These are phyloP conservation scores for Erebia ligea DNA, from an alignment of 2,888 invertebrate species.

Conservation along the genomic window DNA sequence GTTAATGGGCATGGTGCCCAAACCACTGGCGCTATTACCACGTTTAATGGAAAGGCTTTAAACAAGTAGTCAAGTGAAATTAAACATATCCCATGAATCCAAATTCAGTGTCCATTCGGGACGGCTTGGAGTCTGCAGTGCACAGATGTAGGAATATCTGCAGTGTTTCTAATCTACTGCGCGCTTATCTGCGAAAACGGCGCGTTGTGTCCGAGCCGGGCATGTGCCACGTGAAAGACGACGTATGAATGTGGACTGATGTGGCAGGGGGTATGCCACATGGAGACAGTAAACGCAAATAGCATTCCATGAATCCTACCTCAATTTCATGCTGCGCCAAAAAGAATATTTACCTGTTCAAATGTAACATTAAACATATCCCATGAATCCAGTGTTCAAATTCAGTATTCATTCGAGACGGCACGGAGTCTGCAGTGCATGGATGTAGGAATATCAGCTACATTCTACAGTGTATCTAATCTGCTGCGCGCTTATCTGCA, in stretches of 20 bases:
- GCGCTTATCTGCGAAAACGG: slow-evolving; percentile 61
- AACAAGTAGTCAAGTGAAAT: too few species aligned
- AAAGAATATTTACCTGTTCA: not conserved
- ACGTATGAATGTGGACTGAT: slow-evolving; percentile 53
- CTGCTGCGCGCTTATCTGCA: slow-evolving; percentile 52
- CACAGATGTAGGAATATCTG: too few species aligned
- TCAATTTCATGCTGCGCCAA: not conserved
- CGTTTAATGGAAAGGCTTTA: too few species aligned
- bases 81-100: not conserved
- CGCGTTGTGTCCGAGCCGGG: slow-evolving; percentile 44
- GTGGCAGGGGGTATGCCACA: slow-evolving; percentile 44
- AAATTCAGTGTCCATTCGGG: slow-evolving; percentile 30
- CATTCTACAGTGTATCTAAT: slow-evolving; percentile 44
- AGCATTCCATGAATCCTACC: too few species aligned
- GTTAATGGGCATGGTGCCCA: too few species aligned
- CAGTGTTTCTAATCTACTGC: slow-evolving; percentile 46
- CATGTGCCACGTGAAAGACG: slow-evolving; percentile 55
- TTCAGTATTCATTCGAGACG: slow-evolving; percentile 26
- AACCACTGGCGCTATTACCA: too few species aligned
- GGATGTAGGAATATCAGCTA: too few species aligned
- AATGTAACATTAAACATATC: not conserved
- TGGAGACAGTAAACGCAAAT: slow-evolving; percentile 39
- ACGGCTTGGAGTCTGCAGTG: slow-evolving; percentile 27
- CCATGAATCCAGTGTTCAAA: slow-evolving; percentile 15
- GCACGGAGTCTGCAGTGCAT: slow-evolving; percentile 29